Base-by-base conservation (phyloP, 2,113 vertebrate genomes). In the Marmota monax region DNA sequence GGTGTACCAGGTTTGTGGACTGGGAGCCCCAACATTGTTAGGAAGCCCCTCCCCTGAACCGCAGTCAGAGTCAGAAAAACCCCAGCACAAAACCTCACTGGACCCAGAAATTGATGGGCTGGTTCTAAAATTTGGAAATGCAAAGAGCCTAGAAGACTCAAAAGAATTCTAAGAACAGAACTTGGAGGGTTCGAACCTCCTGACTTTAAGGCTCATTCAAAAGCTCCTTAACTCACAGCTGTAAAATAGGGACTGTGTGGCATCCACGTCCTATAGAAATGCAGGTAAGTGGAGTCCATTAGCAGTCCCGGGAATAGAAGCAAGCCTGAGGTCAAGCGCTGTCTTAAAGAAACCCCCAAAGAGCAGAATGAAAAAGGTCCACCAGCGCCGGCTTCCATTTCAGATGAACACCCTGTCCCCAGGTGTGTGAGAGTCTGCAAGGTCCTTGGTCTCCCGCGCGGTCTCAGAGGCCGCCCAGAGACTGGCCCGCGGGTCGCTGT, bases 401-500 rank as follows among this genome's bases (percentile, higher is more conserved):
- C 16, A 48, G 29, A 20, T 14, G 23, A 83, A 16, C 1, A 4
- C 16, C 37, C n/a, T 17, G 6, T n/a, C 12, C 8, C 69, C 29
- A 78, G 39, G 20, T 42, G 12, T 37, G 3, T 37, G 8, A 48
- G 48, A 25, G 51, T n/a, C 51, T 23, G 23, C 42, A 0, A 2
- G 12, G 23, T 39, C 9, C 53, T 53, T 27, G n/a, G 69, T 27
- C 23, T 6, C 17, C 7, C 42, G 0, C 1, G 45, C 45, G 20
- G 7, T 2, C 5, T 11, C 25, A n/a, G 58, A 0, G 13, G 58
- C 45, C 0, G 10, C 48, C 0, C 17, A 14, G 16, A 0, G 0
- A 0, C 0, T 23, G 1, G 12, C 18, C 34, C 42, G 0, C 3
- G 2, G 10, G 70, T 25, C 61, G 53, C 97, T 96, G 97, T 98